Evolutionary conservation across 2,797 vertebrate genomes (phyloP), one percentile per base, ranked within the genome.

Genomic region (Mergus octosetaceus): DNA sequence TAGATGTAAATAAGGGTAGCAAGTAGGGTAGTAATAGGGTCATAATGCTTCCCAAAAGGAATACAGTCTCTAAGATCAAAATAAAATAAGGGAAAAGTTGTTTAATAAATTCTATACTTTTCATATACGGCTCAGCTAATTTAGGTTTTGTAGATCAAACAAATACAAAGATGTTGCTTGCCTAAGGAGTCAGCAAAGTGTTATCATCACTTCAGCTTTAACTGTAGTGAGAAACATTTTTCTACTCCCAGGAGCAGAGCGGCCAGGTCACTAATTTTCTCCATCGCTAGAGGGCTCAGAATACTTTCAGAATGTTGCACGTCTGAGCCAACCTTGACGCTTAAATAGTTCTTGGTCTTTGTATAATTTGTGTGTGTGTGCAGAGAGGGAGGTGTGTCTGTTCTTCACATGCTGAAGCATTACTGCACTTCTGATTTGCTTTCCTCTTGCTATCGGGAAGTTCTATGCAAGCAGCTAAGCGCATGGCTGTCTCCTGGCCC

Each of bases 221-320:
- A 85, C 65, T 79, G 36, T 38, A 89, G 34, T 8, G 28, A 41
- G 70, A 70, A 75, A 18, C 5, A 15, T 83, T 90, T 90, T 76
- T 49, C 68, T 36, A 70, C 25, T 81, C 2, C 2, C 57, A 60
- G 54, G 91, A 95, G 39, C 32, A 78, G 27, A 85, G 47, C 39
- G 87, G 10, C 66, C 58, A 80, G 36, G 86, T 94, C 87, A 79
- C 9, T 96, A 77, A 94, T 82, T 71, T 74, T 92, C 58, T 97
- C 43, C 30, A 90, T 96, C 96, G 70, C 94, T 79, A 79, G 88
- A 94, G 94, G 92, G 77, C 80, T 94, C 78, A 95, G 28, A 95
- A 49, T 32, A 16, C 70, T 93, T 96, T 93, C 51, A 94, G 89
- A 94, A 92, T 32, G 57, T 10, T 49, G 30, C 91, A 77, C 45